Conservation (phyloP, 2,888 invertebrate genomes). For the Perdita meconis region DNA sequence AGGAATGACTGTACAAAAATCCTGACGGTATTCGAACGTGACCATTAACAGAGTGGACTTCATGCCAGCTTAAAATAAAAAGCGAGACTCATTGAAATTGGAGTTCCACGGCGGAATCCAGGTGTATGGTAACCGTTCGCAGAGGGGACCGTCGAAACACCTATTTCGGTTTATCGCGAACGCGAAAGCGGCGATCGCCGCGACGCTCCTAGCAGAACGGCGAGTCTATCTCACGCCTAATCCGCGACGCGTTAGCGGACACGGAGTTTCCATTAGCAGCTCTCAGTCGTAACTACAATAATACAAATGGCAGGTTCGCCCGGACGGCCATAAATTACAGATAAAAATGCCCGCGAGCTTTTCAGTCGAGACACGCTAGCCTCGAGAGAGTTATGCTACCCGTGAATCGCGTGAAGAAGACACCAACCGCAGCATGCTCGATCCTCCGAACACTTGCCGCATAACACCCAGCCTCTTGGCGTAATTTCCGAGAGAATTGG, state of each 20-base stretch:
- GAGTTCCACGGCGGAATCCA: conserved; percentile 2
- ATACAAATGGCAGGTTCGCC: conserved; percentile 43
- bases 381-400: conserved; percentile 5
- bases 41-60: conserved; percentile 36
- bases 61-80: conserved; percentile 19
- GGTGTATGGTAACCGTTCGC: not conserved
- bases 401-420: not conserved
- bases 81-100: conserved; percentile 44
- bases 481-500: too few species aligned
- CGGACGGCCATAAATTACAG: conserved; percentile 43
- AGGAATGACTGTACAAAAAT: conserved; percentile 31
- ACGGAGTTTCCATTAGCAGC: conserved; percentile 61
- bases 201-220: conserved; percentile 26
- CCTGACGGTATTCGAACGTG: conserved; percentile 25
- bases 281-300: conserved; percentile 44
- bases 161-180: conserved; percentile 49
- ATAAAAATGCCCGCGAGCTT: conserved; percentile 43
- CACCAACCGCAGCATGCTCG: not conserved
- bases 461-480: too few species aligned
- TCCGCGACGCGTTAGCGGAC: conserved; percentile 49
- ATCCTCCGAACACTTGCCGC: not conserved
- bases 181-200: conserved; percentile 31
- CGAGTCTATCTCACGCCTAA: conserved; percentile 48
- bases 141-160: conserved; percentile 3
- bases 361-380: conserved; percentile 10